Evolutionary conservation across 2,888 invertebrate genomes (phyloP).

Genomic region (Netelia inedita): DNA sequence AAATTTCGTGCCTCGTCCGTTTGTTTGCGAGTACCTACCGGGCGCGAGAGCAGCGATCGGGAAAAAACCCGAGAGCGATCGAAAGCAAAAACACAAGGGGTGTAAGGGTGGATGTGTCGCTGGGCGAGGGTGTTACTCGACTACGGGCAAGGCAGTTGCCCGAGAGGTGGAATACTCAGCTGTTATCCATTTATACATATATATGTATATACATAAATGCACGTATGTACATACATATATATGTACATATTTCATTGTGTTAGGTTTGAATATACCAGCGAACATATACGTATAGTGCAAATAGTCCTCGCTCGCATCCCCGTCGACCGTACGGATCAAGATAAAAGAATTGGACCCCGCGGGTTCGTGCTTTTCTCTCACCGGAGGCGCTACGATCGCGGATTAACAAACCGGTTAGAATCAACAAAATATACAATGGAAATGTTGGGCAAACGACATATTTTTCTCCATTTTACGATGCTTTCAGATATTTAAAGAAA

Average conservation of each 20-base stretch:
- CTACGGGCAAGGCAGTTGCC: not conserved
- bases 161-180: not conserved
- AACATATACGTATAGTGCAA: not conserved
- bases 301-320: not conserved
- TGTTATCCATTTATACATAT: not conserved
- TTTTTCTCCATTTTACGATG: not conserved
- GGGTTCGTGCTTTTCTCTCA: not conserved
- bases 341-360: conserved; percentile 31
- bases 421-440: no score
- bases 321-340: conserved; percentile 2
- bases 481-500: no score
- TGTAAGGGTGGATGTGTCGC: conserved; percentile 14
- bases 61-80: not conserved
- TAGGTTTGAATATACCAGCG: not conserved
- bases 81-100: conserved; percentile 4
- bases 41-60: not conserved
- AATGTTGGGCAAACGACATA: not conserved
- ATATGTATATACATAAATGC: not conserved
- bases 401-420: no score
- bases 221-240: not conserved
- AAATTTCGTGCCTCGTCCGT: conserved; percentile 44
- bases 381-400: not conserved
- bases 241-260: not conserved
- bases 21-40: not conserved
- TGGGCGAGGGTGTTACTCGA: conserved; percentile 31